These are phyloP conservation scores for Riparia riparia DNA, from an alignment of 2,113 vertebrate species.

Conservation along the genomic window DNA sequence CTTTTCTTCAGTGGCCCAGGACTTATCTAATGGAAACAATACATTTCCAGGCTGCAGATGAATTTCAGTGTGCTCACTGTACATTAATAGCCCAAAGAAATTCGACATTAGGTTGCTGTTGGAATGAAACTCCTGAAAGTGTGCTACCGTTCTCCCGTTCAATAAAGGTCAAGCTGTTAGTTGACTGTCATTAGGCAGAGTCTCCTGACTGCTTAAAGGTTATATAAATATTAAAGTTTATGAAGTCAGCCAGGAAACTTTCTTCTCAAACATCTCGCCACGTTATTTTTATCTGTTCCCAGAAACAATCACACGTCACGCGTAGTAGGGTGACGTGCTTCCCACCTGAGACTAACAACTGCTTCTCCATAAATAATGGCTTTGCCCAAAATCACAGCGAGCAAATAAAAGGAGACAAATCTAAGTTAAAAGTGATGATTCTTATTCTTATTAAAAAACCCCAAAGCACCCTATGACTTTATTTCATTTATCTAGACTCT, in stretches of 20 bases:
- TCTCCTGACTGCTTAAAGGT: slow-evolving; percentile 54
- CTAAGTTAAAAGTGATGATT: slow-evolving; percentile 52
- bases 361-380: neutral
- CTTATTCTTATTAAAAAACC: slow-evolving; percentile 18
- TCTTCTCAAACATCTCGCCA: neutral
- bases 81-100: slow-evolving; percentile 34
- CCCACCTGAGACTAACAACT: neutral
- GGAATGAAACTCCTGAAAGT: slow-evolving; percentile 34
- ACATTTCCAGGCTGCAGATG: neutral
- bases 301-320: neutral
- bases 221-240: slow-evolving; percentile 72
- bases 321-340: neutral
- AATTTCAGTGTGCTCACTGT: neutral
- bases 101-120: neutral
- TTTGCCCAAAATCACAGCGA: neutral
- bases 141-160: slow-evolving; percentile 22
- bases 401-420: slow-evolving; percentile 53
- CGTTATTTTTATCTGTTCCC: slow-evolving; percentile 31
- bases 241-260: slow-evolving; percentile 36
- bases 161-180: slow-evolving; percentile 62
- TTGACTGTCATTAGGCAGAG: slow-evolving; percentile 51
- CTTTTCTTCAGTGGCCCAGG: neutral
- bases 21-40: neutral
- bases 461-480: slow-evolving; percentile 47
- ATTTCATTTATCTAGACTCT: slow-evolving; percentile 73